These are phyloP conservation scores for Phymatocera aterrima DNA, from an alignment of 2,888 invertebrate species.

Conservation along the genomic window DNA sequence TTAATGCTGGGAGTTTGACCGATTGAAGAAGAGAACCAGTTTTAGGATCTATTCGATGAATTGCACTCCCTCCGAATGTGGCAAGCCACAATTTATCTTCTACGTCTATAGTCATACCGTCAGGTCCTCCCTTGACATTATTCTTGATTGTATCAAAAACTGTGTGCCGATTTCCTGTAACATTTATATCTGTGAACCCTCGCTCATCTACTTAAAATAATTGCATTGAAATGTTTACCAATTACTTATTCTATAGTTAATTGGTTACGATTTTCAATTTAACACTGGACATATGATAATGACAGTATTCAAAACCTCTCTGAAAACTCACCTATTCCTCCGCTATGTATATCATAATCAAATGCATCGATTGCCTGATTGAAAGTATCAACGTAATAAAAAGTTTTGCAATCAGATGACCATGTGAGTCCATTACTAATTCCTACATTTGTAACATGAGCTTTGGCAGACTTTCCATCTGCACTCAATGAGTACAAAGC, in stretches of 20 bases:
- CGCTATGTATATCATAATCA: slow-evolving; percentile 26
- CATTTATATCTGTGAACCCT: neutral
- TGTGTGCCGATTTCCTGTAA: slow-evolving; percentile 18
- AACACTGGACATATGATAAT: neutral
- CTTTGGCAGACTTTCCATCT: neutral
- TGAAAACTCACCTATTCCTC: slow-evolving; percentile 6
- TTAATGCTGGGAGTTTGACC: slow-evolving; percentile 17
- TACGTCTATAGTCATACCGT: slow-evolving; percentile 36
- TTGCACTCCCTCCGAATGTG: slow-evolving; percentile 22
- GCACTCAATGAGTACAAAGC: slow-evolving; percentile 4
- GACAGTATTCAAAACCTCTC: too few species aligned
- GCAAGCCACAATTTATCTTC: slow-evolving; percentile 40
- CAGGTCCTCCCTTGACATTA: slow-evolving; percentile 14
- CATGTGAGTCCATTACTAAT: slow-evolving; percentile 39
- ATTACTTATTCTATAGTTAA: neutral
- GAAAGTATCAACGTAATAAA: slow-evolving; percentile 30
- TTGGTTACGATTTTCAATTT: neutral
- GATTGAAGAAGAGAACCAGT: slow-evolving; percentile 28
- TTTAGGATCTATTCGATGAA: slow-evolving; percentile 26
- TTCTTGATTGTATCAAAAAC: slow-evolving; percentile 24
- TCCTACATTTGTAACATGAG: slow-evolving; percentile 27
- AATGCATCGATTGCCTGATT: slow-evolving; percentile 32
- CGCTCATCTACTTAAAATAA: neutral
- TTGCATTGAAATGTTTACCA: neutral
- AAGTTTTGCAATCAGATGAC: slow-evolving; percentile 37